Evolutionary conservation across 2,888 invertebrate species (phyloP).

Genomic region (Caenorhabditis angaria): DNA sequence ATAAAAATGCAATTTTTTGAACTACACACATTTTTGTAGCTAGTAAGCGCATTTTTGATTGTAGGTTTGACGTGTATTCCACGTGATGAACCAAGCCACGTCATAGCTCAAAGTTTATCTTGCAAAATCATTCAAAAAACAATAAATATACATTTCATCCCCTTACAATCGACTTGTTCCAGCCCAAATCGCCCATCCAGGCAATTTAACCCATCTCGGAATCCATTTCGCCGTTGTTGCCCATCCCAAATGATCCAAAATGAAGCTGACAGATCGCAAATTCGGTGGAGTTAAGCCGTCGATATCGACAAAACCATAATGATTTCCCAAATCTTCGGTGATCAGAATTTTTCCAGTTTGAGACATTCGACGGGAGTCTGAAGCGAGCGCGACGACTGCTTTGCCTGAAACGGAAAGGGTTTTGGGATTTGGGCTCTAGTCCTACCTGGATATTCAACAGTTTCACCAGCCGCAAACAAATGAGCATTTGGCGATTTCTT

Average conservation of each 20-base stretch:
- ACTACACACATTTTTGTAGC: no score
- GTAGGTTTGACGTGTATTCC: no score
- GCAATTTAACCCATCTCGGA: slow-evolving; percentile 53
- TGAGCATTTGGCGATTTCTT: slow-evolving; percentile 14
- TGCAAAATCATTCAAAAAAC: no score
- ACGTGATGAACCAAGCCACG: no score
- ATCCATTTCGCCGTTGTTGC: slow-evolving; percentile 45
- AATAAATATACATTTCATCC: no score
- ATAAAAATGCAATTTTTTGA: no score
- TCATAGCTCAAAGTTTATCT: no score
- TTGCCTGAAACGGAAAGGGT: slow-evolving; percentile 58
- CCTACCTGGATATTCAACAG: slow-evolving; percentile 68
- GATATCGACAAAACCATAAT: slow-evolving; percentile 73
- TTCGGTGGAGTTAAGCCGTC: slow-evolving; percentile 70
- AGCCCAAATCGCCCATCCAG: slow-evolving; percentile 57
- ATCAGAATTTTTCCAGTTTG: slow-evolving; percentile 72
- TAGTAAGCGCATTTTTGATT: no score
- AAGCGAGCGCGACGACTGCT: slow-evolving; percentile 63
- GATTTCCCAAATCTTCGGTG: slow-evolving; percentile 72
- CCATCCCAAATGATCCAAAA: slow-evolving; percentile 49
- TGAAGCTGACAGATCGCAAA: slow-evolving; percentile 46
- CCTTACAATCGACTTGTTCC: slow-evolving; percentile 29
- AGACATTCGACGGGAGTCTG: slow-evolving; percentile 69
- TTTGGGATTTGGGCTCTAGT: no score
- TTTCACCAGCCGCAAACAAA: slow-evolving; percentile 60